These are phyloP conservation scores for Neoscelio sp. DNA, from an alignment of 2,888 invertebrate genomes.

Conservation along the genomic window DNA sequence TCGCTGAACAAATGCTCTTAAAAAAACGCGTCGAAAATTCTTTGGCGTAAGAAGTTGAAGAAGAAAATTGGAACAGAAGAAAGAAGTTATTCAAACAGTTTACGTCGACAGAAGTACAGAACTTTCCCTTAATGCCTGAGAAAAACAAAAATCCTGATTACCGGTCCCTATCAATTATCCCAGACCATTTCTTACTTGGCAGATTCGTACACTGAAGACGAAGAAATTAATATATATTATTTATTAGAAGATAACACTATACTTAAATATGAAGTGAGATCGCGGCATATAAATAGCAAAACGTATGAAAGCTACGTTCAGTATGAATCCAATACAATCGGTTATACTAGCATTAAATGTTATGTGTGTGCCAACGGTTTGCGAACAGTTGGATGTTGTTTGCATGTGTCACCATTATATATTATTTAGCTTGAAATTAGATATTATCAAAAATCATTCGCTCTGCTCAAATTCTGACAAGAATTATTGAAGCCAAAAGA, in stretches of 20 bases:
- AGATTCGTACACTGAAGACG: conserved; percentile 47
- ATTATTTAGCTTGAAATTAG: conserved; percentile 33
- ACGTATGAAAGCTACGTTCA: conserved; percentile 33
- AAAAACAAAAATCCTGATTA: conserved; percentile 61
- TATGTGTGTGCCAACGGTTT: conserved; percentile 38
- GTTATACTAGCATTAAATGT: conserved; percentile 23
- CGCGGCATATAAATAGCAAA: conserved; percentile 33
- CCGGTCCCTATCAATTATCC: conserved; percentile 67
- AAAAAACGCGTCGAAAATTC: conserved; percentile 54
- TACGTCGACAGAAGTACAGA: conserved; percentile 7
- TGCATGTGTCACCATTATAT: conserved; percentile 33
- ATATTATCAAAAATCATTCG: conserved; percentile 46
- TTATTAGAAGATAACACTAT: conserved; percentile 14
- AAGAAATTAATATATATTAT: conserved; percentile 1
- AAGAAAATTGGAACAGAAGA: conserved; percentile 47
- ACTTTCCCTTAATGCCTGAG: conserved; percentile 58
- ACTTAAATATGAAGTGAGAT: conserved; percentile 33
- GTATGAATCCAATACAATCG: conserved; percentile 31
- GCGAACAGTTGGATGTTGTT: conserved; percentile 47
- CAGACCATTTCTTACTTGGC: conserved; percentile 68
- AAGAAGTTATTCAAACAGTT: conserved; percentile 35
- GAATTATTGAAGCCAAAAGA: conserved; percentile 8
- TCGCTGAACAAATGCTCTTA: conserved; percentile 50
- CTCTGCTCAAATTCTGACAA: conserved; percentile 39
- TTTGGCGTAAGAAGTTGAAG: conserved; percentile 57